Evolutionary conservation across 2,888 invertebrate genomes (phyloP).

Genomic region (Ctena decussata): DNA sequence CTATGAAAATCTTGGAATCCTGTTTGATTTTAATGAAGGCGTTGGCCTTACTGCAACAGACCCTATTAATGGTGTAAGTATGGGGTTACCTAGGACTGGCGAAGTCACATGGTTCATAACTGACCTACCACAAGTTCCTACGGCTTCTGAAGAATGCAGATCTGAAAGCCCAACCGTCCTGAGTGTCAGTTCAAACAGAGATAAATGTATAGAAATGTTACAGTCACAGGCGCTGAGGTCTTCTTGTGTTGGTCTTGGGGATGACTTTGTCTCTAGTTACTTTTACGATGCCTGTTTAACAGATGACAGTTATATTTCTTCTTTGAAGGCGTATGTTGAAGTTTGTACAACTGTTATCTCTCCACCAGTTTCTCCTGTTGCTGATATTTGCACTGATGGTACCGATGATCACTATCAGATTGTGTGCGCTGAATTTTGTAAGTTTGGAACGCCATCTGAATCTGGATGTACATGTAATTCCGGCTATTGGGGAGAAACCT

Average conservation of each 20-base stretch:
- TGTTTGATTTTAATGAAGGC: slow-evolving; percentile 40
- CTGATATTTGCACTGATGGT: slow-evolving; percentile 63
- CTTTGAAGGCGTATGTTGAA: slow-evolving; percentile 56
- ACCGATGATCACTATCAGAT: slow-evolving; percentile 49
- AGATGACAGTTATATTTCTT: slow-evolving; percentile 47
- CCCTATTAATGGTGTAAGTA: slow-evolving; percentile 22
- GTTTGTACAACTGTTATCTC: slow-evolving; percentile 60
- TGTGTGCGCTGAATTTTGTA: slow-evolving; percentile 66
- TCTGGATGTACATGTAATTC: slow-evolving; percentile 54
- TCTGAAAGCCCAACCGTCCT: background rate
- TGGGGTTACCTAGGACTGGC: slow-evolving; percentile 28
- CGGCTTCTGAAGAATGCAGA: background rate
- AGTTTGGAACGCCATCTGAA: slow-evolving; percentile 42
- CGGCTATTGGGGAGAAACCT: slow-evolving; percentile 65
- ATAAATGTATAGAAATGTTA: slow-evolving; percentile 36
- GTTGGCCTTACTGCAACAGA: slow-evolving; percentile 46
- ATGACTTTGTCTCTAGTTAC: slow-evolving; percentile 18
- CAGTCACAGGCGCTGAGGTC: slow-evolving; percentile 6
- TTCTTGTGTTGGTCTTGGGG: slow-evolving; percentile 44
- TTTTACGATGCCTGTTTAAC: slow-evolving; percentile 44
- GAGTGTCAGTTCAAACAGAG: background rate
- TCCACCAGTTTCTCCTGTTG: slow-evolving; percentile 55
- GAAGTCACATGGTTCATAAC: slow-evolving; percentile 47
- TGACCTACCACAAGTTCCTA: slow-evolving; percentile 26
- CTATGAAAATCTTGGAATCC: slow-evolving; percentile 6